Conservation (phyloP, 2,113 vertebrate genomes). For the Cyprinodon tularosa region DNA sequence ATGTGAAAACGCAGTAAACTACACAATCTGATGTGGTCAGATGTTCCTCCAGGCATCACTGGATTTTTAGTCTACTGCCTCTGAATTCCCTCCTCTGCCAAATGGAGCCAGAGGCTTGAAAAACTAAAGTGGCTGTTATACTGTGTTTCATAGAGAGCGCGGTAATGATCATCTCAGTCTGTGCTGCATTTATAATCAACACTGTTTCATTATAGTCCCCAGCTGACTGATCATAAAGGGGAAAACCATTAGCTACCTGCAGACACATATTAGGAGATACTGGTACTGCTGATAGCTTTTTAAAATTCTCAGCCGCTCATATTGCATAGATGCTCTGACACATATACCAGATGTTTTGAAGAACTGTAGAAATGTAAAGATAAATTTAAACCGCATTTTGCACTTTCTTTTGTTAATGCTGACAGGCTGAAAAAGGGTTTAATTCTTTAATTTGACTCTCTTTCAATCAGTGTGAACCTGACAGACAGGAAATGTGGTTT, state of each 20-base stretch:
- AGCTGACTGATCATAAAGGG: constrained; percentile 5
- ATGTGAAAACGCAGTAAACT: background rate
- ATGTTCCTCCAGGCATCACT: background rate
- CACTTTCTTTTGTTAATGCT: background rate
- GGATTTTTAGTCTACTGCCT: background rate
- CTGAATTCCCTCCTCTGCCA: background rate
- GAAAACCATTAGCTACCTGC: constrained; percentile 11
- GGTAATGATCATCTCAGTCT: constrained; percentile 18
- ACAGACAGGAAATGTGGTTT: background rate
- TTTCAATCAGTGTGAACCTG: constrained; percentile 2
- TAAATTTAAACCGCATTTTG: constrained; percentile 12
- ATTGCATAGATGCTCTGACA: background rate
- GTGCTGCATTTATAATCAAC: constrained; percentile 13
- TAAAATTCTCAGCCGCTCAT: constrained; percentile 9
- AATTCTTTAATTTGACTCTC: constrained; percentile 27
- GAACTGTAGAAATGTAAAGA: constrained; percentile 10
- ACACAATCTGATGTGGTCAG: background rate
- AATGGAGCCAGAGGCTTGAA: constrained; percentile 7
- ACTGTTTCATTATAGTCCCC: constrained; percentile 16
- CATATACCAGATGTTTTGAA: constrained; percentile 19
- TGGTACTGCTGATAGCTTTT: background rate
- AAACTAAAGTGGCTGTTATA: constrained; percentile 7
- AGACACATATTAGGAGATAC: background rate
- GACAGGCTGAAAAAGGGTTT: background rate
- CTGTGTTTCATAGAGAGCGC: constrained; percentile 10